Evolutionary conservation across 1,140 invertebrate genomes (phyloP), one percentile per base, ranked within the genome.

Genomic region (Drosophila fuyamai): DNA sequence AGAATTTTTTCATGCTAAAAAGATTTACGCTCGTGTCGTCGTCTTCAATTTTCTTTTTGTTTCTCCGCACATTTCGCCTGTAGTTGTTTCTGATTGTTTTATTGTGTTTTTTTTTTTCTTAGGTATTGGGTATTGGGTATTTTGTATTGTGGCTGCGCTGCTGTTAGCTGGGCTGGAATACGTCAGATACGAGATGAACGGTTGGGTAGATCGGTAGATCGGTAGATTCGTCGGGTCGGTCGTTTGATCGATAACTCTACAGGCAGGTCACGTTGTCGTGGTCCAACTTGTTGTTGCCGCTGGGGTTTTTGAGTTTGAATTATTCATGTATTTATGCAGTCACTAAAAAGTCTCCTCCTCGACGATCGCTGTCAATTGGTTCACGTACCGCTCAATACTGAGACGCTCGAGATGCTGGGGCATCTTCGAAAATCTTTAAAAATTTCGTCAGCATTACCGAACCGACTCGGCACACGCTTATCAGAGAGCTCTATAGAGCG

Each of bases 1-100:
- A 91, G 82, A 84, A 90, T 91, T 91, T 91, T 89, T 91, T 86
- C 79, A 89, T 89, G 83, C 83, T 88, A 88, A 88, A 88, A 82
- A 89, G 80, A 89, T 89, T 88, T 88, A 89, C 83, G 84, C 80
- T 88, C 84, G 73, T 88, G 83, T 89, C 79, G 84, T 89, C 79
- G 79, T 89, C 84, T 80, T 89, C 76, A 89, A 71, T 89, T 88
- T 88, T 88, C 80, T 88, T 88, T 89, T 79, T 77, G 66, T 86
- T 76, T 88, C 76, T 88, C 81, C 79, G 57, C 81, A 82, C 72
- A 88, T 82, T 82, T 76, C 79, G 82, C 75, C 75, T 85, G 65
- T 68, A 68, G 65, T 67, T 68, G 61, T 68, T 68, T 44, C 61
- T 14, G 50, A 53, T 48, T 59, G 43, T 36, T 47, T 62, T 54